Evolutionary conservation across 92 coral and sea anemone genomes (phyloP).

Genomic region (Palythoa grandiflora): DNA sequence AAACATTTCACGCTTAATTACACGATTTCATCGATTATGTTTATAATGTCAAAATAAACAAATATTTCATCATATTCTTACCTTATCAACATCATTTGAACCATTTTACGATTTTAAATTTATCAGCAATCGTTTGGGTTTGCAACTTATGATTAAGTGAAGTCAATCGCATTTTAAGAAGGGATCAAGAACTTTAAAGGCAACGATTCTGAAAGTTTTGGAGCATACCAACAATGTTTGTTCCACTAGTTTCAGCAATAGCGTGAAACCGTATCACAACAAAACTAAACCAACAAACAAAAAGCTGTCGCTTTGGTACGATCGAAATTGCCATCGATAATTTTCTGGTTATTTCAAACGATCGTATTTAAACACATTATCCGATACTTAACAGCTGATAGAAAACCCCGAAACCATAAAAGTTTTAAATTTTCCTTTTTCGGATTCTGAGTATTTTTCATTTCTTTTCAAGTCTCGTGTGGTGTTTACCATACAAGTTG

Average conservation of each 20-base stretch:
- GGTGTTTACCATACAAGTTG: slow-evolving; percentile 8
- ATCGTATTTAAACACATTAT: background rate
- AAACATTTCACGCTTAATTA: background rate
- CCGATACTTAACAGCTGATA: background rate
- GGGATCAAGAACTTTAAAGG: background rate
- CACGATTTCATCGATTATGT: background rate
- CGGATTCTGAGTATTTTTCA: background rate
- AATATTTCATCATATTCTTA: background rate
- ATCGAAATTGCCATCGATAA: background rate
- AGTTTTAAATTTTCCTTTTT: background rate
- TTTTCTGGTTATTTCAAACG: background rate
- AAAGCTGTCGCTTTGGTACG: background rate
- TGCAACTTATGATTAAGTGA: background rate
- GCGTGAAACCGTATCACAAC: background rate
- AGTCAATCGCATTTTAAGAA: background rate
- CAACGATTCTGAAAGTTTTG: background rate
- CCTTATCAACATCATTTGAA: background rate
- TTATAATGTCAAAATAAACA: slow-evolving; percentile 12
- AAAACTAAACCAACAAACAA: background rate
- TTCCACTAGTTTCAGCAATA: slow-evolving; percentile 1
- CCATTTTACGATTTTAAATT: slow-evolving; percentile 3
- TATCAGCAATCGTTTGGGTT: background rate
- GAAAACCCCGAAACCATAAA: background rate
- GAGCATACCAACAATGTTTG: background rate
- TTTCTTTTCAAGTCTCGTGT: background rate